phyloP scores from a whole-genome alignment of 2,888 invertebrate species.

The Endomychus coccineus region DNA sequence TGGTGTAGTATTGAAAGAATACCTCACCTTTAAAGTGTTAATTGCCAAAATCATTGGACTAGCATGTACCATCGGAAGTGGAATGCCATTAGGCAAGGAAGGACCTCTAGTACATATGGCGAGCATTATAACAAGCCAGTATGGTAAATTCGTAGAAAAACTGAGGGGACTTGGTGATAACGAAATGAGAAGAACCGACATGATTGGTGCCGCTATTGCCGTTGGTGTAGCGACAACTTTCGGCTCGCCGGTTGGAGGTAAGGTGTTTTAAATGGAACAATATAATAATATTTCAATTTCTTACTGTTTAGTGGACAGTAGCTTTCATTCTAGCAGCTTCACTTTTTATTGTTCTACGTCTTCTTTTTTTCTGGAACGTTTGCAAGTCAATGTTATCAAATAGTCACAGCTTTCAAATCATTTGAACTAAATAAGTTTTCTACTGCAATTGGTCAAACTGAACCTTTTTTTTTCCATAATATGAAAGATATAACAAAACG shows the following conservation, averaged over 20 bases:
- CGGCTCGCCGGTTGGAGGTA: constrained; percentile 90
- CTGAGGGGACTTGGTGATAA: constrained; percentile 90
- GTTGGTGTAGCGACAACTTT: constrained; percentile 92
- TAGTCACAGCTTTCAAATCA: too few species aligned
- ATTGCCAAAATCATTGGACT: constrained; percentile 87
- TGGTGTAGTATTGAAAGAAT: constrained; percentile 93
- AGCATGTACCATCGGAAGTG: constrained; percentile 88
- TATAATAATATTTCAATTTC: too few species aligned
- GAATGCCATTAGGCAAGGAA: constrained; percentile 95
- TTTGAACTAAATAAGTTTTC: too few species aligned
- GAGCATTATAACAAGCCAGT: constrained; percentile 84
- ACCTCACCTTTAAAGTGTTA: constrained; percentile 85
- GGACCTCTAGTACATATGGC: constrained; percentile 98
- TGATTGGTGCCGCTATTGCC: constrained; percentile 95
- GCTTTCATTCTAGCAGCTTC: too few species aligned
- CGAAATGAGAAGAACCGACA: constrained; percentile 82
- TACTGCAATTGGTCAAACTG: too few species aligned
- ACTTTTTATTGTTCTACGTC: too few species aligned
- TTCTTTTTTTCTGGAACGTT: too few species aligned
- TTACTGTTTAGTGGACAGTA: too few species aligned
- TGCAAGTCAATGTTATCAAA: too few species aligned
- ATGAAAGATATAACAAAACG: too few species aligned
- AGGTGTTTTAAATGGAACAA: too few species aligned
- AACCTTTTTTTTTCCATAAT: too few species aligned
- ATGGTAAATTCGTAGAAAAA: constrained; percentile 82